Evolutionary conservation across 2,888 invertebrate genomes (phyloP), one percentile per base, ranked within the genome.

Genomic region (Agrilus biguttatus): DNA sequence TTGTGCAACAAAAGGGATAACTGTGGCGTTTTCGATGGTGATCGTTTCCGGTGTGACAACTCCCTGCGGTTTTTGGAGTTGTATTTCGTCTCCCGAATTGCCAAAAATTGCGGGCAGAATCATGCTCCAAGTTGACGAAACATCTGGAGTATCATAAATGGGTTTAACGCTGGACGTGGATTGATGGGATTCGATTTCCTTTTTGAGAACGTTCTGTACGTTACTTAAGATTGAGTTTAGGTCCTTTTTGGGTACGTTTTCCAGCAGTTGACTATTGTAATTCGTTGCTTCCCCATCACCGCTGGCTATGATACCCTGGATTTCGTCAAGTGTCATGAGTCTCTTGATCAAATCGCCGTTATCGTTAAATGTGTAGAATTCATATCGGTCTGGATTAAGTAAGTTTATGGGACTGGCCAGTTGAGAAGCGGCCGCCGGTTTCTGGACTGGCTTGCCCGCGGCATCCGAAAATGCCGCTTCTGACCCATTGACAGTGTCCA

Each of bases 301-400:
- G 33, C 80, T 83, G 0, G 88, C 88, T 32, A 88, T 85, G 46
- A 89, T 81, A 36, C 83, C 80, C 59, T 86, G 85, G 49, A 89
- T 88, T 66, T 89, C 85, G 55, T 83, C 76, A 53, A 86, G 67
- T 7, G 87, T 86, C 88, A 89, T 89, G 32, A 87, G 70, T 46
- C 83, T 73, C 56, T 85, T 86, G 0, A 88, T 79, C 17, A 88
- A 70, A 56, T 88, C 84, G 12, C 88, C 88, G 43, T 80, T 78
- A 55, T 86, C 84, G 56, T 88, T 83, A 55, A 88, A 85, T 0
- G 88, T 87, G 60, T 86, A 88, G 62, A 88, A 89, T 59, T 88
- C 87, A 61, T 88, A 88, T 57, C 82, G 73, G 59, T 88, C 88
- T 2, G 88, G 89, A 50, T 82, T 81, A 6, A 88, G 66, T 1